phyloP scores from a whole-genome alignment of 2,888 invertebrate species.

The Caenorhabditis sp. region DNA sequence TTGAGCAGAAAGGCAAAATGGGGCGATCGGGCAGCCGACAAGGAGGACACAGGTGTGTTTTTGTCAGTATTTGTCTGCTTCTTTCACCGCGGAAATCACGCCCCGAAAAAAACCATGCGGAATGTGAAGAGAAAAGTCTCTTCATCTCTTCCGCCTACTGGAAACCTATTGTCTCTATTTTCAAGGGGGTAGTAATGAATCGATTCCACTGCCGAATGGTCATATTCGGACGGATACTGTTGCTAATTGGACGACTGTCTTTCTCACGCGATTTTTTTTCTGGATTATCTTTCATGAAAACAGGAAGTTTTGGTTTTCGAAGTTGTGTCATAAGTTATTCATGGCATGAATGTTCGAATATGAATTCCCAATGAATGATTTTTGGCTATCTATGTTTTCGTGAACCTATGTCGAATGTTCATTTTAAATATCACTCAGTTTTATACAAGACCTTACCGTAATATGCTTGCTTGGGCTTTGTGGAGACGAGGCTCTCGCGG shows the following conservation, averaged over 20 bases:
- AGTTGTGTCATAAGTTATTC: conserved; percentile 1
- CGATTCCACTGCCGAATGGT: conserved; percentile 33
- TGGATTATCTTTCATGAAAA: background rate
- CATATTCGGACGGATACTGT: conserved; percentile 13
- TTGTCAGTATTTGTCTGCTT: conserved; percentile 43
- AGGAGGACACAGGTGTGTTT: conserved; percentile 45
- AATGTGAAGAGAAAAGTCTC: conserved; percentile 18
- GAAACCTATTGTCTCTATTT: conserved; percentile 41
- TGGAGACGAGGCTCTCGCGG: conserved; percentile 65
- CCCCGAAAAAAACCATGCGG: conserved; percentile 49
- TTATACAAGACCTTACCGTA: conserved; percentile 65
- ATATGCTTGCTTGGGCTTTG: conserved; percentile 77
- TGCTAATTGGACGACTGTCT: conserved; percentile 20
- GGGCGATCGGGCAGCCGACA: conserved; percentile 7
- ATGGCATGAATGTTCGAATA: background rate
- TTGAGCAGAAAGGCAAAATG: conserved; percentile 11
- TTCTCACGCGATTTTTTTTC: too few species aligned
- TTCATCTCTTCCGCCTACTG: conserved; percentile 52
- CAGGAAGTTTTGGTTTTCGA: conserved; percentile 11
- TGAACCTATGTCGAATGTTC: too few species aligned
- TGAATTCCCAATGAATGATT: conserved; percentile 19
- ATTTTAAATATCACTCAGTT: too few species aligned
- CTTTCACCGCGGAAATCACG: conserved; percentile 31
- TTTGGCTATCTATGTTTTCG: background rate
- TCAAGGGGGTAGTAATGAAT: conserved; percentile 37